Conservation (phyloP, 2,797 vertebrate species). For the Caiman crocodilus region DNA sequence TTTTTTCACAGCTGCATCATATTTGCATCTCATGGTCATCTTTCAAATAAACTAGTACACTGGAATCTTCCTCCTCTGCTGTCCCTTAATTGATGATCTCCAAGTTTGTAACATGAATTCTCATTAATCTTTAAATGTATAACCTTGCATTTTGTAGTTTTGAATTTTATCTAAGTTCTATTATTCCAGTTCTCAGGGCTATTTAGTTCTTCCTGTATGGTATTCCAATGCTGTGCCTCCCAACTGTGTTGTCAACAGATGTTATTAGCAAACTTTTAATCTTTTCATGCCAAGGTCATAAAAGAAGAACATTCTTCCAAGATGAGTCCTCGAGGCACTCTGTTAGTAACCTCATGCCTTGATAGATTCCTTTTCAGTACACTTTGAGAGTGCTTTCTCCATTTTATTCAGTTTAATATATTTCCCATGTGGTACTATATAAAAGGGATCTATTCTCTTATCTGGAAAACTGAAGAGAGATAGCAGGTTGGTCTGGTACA, state of each 20-base stretch:
- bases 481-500: background rate
- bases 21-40: too few relatives aligned
- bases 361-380: too few relatives aligned
- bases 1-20: background rate
- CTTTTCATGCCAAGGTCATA: background rate
- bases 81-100: accelerated
- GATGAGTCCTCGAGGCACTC: background rate
- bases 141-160: background rate
- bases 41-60: background rate
- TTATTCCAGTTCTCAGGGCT: too few relatives aligned
- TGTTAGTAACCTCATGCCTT: background rate
- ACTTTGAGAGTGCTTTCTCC: too few relatives aligned
- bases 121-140: background rate
- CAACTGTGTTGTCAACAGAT: accelerated
- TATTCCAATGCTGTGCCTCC: background rate
- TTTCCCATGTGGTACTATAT: too few relatives aligned
- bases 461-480: background rate
- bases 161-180: background rate
- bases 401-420: too few relatives aligned
- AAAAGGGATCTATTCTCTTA: too few relatives aligned
- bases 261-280: background rate
- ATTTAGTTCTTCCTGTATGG: background rate
- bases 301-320: background rate
- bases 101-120: slow-evolving; percentile 1
- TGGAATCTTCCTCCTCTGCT: background rate